These are phyloP conservation scores for Drosophila albomicans DNA, from an alignment of 1,140 invertebrate genomes.

Conservation along the genomic window DNA sequence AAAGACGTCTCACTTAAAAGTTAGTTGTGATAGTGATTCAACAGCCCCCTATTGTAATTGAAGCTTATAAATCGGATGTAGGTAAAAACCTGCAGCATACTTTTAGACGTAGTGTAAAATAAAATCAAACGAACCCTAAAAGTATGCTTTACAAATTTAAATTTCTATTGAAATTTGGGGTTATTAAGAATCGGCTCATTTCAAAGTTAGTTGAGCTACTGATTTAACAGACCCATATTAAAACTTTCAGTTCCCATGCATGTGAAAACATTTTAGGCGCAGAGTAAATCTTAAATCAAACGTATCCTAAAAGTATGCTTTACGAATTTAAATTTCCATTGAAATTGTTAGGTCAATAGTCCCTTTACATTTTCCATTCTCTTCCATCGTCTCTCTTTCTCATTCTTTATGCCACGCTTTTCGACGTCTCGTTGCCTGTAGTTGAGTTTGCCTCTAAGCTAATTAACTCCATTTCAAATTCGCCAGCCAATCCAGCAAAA, in stretches of 20 bases:
- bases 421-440: not conserved
- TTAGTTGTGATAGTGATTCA: too few relatives aligned
- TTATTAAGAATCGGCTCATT: constrained; percentile 5
- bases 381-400: not conserved
- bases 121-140: too few relatives aligned
- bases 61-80: too few relatives aligned
- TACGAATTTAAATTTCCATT: not conserved
- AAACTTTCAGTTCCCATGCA: not conserved
- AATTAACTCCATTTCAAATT: constrained; percentile 50
- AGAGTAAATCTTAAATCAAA: too few relatives aligned
- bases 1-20: too few relatives aligned
- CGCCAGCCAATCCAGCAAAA: constrained; percentile 39
- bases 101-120: too few relatives aligned
- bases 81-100: too few relatives aligned
- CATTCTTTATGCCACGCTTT: too few relatives aligned
- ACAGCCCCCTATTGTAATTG: too few relatives aligned
- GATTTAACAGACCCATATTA: not conserved
- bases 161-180: not conserved
- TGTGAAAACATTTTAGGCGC: too few relatives aligned
- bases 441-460: constrained; percentile 6
- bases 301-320: constrained; percentile 3
- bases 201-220: not conserved
- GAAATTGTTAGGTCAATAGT: too few relatives aligned
- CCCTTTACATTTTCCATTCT: not conserved
- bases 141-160: too few relatives aligned